Conservation (phyloP, 2,113 vertebrate genomes). For the Oncorhynchus keta region DNA sequence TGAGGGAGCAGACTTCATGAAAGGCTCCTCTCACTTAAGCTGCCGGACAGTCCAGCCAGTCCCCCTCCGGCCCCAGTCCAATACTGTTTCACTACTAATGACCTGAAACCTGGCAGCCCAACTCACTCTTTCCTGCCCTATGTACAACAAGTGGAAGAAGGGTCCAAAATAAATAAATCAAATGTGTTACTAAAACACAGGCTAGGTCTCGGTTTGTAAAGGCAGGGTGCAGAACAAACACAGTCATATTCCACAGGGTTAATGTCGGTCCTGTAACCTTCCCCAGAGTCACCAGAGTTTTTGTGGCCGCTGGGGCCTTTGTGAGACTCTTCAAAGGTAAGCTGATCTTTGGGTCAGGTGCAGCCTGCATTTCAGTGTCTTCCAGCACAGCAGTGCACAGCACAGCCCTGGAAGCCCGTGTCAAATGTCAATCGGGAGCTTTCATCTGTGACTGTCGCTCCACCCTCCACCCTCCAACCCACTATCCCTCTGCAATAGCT, state of each 20-base stretch:
- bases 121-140: background rate
- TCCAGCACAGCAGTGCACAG: slow-evolving; percentile 29
- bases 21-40: slow-evolving; percentile 30
- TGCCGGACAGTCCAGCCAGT: slow-evolving; percentile 5
- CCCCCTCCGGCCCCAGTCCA: slow-evolving; percentile 2
- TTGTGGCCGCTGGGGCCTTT: slow-evolving; percentile 35
- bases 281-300: background rate
- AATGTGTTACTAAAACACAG: background rate
- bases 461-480: slow-evolving; percentile 5
- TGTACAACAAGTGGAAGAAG: background rate
- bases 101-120: slow-evolving; percentile 6
- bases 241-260: background rate
- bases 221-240: background rate
- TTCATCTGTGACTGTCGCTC: slow-evolving; percentile 53
- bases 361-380: slow-evolving; percentile 42
- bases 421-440: slow-evolving; percentile 61
- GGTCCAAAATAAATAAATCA: background rate
- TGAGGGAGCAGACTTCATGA: slow-evolving; percentile 29
- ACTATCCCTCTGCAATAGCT: slow-evolving; percentile 39
- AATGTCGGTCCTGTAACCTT: too few relatives aligned
- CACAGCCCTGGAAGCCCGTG: slow-evolving; percentile 38
- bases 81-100: slow-evolving; percentile 20
- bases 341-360: slow-evolving; percentile 58
- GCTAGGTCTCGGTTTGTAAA: background rate
- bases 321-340: slow-evolving; percentile 74